phyloP scores from a whole-genome alignment of 1,140 invertebrate species.

The Scaptomyza graminum region DNA sequence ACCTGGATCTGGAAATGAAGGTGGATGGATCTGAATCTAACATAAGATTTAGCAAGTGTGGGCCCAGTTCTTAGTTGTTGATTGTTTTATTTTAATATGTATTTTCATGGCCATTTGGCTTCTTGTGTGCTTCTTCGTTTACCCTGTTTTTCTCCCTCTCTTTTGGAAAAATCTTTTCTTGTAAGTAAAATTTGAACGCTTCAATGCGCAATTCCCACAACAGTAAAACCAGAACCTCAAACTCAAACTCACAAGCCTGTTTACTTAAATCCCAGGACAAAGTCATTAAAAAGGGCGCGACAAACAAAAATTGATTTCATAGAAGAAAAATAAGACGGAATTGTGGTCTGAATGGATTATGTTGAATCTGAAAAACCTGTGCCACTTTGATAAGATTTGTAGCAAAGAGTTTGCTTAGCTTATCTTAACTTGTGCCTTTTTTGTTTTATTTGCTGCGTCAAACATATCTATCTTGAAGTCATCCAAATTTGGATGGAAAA shows the following conservation, averaged over 20 bases:
- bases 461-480: conserved; percentile 11
- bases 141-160: conserved; percentile 7
- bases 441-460: conserved; percentile 8
- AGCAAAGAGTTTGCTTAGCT: not conserved
- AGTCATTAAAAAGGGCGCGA: conserved; percentile 32
- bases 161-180: not conserved
- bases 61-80: conserved; percentile 15
- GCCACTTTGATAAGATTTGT: conserved; percentile 31
- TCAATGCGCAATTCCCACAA: conserved; percentile 52
- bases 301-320: conserved; percentile 1
- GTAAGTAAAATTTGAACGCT: conserved; percentile 42
- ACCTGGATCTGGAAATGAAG: not conserved
- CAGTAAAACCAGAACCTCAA: not conserved
- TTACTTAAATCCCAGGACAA: conserved; percentile 25
- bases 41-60: not conserved
- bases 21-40: conserved; percentile 8
- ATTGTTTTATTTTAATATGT: conserved; percentile 35
- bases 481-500: not conserved
- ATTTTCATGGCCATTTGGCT: conserved; percentile 40
- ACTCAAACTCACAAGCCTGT: not conserved
- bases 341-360: too few species aligned
- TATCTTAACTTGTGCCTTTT: conserved; percentile 13
- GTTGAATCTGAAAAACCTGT: conserved; percentile 8
- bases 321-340: too few species aligned
- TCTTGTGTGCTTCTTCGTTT: not conserved